Percentiles rank a stretch among this genome's conserved stretches.
Evolutionary conservation across 35 echinoderm and acorn worm genomes (phyloP).

Genomic region (Heliocidaris tuberculata): DNA sequence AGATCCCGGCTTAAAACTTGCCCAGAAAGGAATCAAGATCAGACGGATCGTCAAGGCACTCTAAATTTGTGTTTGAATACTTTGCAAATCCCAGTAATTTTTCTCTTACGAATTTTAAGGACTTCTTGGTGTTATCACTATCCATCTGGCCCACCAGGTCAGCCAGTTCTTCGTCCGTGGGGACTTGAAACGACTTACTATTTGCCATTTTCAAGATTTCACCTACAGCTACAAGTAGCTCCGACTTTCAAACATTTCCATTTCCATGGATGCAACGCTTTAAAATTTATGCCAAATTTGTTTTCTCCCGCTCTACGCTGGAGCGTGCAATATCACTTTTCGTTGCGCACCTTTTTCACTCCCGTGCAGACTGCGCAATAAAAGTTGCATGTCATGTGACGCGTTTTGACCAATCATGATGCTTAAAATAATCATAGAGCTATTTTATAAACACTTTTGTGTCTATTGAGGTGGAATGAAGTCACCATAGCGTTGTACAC

Average conservation of each 20-base stretch:
- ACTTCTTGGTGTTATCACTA: conserved; percentile 33
- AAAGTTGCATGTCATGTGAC: neutral
- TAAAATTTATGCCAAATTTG: neutral
- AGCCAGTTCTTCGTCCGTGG: conserved; percentile 29
- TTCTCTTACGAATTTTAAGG: conserved; percentile 26
- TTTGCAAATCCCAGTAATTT: conserved; percentile 39
- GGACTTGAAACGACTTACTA: conserved; percentile 43
- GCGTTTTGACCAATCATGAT: conserved; percentile 20
- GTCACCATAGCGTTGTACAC: no score
- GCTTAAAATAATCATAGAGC: neutral
- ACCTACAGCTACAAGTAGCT: neutral
- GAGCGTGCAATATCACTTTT: neutral
- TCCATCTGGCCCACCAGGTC: conserved; percentile 28
- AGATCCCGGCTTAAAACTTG: conserved; percentile 9
- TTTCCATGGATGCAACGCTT: neutral
- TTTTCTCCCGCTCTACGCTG: neutral
- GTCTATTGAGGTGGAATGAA: no score
- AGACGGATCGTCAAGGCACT: neutral
- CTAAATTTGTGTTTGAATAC: conserved; percentile 38
- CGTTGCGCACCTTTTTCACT: no score
- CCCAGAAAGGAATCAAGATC: conserved; percentile 35
- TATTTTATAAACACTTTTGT: no score
- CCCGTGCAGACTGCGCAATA: no score
- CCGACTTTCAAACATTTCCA: neutral
- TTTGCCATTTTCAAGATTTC: conserved; percentile 27